Evolutionary conservation across 2,113 vertebrate genomes (phyloP).

Genomic region (Dinomys branickii): DNA sequence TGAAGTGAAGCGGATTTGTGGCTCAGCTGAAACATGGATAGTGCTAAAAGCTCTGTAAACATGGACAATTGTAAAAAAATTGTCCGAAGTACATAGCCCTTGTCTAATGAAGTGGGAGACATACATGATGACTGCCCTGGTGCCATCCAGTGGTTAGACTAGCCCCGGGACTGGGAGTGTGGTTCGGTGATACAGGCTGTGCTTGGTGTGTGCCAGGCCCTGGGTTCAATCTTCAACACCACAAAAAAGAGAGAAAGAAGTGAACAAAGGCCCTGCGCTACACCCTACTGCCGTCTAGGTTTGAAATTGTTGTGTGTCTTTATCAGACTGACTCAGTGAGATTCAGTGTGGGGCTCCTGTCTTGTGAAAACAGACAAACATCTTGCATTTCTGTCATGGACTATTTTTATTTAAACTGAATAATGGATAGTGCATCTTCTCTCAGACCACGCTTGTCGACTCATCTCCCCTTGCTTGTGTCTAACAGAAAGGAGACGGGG

Average conservation of each 20-base stretch:
- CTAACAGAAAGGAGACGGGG: constrained; percentile 89
- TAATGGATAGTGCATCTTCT: background rate
- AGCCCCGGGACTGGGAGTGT: background rate
- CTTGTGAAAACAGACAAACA: background rate
- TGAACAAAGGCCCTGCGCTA: background rate
- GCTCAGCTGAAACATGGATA: background rate
- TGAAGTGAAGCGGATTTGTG: background rate
- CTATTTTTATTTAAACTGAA: background rate
- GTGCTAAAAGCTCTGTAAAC: constrained; percentile 22
- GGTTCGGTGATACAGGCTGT: background rate
- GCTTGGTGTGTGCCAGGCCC: background rate
- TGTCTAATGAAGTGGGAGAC: background rate
- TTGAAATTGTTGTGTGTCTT: background rate
- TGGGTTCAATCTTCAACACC: background rate
- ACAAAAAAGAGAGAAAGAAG: background rate
- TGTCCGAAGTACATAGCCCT: background rate
- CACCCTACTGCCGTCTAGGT: background rate
- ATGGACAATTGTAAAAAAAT: background rate
- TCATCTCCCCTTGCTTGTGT: constrained; percentile 50
- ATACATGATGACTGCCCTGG: background rate
- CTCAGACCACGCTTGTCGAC: background rate
- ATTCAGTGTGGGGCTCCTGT: background rate
- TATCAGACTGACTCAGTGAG: background rate
- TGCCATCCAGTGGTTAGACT: background rate
- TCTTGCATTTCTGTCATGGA: background rate